Evolutionary conservation across 2,888 invertebrate species (phyloP).

Genomic region (Salticus scenicus): DNA sequence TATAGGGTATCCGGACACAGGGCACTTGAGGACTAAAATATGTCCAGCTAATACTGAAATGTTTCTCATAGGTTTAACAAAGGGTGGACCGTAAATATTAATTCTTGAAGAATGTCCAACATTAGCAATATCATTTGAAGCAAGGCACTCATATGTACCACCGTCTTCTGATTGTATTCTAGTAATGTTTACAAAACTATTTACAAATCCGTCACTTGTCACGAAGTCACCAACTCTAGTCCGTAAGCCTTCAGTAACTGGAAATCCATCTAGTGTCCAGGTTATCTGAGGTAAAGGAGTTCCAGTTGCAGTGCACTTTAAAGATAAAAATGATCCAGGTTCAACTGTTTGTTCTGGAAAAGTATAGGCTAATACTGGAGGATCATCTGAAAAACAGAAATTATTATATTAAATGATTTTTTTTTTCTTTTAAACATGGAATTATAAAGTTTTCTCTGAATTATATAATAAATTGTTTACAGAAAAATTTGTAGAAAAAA

Average conservation of each 20-base stretch:
- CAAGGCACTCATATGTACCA: constrained; percentile 64
- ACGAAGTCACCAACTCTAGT: constrained; percentile 74
- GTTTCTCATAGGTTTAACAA: constrained; percentile 93
- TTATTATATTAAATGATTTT: too few relatives aligned
- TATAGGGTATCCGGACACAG: constrained; percentile 76
- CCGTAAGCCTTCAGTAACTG: constrained; percentile 73
- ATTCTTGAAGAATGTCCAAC: constrained; percentile 68
- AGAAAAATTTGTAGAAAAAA: too few relatives aligned
- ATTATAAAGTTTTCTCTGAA: neutral
- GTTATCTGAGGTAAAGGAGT: constrained; percentile 73
- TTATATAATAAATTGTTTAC: too few relatives aligned
- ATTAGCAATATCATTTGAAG: constrained; percentile 58
- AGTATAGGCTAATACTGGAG: constrained; percentile 70
- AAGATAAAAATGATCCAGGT: constrained; percentile 72
- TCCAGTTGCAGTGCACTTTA: constrained; percentile 73
- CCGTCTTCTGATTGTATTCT: constrained; percentile 71
- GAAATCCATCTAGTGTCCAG: constrained; percentile 74
- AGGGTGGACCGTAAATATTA: constrained; percentile 82
- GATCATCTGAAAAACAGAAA: constrained; percentile 69
- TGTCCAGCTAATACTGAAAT: constrained; percentile 94
- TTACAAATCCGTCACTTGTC: constrained; percentile 75
- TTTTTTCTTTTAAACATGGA: neutral
- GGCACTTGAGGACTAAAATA: constrained; percentile 85
- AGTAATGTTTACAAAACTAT: constrained; percentile 74
- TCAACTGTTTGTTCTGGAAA: constrained; percentile 70